Percentiles rank a stretch among this genome's conserved stretches.
These are phyloP conservation scores for Champsocephalus gunnari DNA, from an alignment of 2,797 vertebrate genomes.

Conservation along the genomic window DNA sequence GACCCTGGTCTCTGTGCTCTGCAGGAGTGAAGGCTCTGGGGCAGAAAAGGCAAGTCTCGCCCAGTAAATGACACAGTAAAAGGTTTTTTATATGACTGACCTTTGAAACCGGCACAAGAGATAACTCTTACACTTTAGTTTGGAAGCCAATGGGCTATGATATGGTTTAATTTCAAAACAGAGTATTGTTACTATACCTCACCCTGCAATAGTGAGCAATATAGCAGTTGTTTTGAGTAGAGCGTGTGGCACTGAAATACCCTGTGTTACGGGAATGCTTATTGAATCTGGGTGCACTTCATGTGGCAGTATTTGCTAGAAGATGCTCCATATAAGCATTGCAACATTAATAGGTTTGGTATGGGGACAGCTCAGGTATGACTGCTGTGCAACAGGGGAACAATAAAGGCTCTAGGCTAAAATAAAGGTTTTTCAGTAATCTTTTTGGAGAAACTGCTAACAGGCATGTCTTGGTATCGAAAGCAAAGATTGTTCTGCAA, in stretches of 20 bases:
- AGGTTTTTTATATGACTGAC: slow-evolving; percentile 24
- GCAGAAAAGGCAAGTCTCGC: slow-evolving; percentile 18
- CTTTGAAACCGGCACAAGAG: slow-evolving; percentile 28
- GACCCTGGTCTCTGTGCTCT: slow-evolving; percentile 25
- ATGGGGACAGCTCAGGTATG: background rate
- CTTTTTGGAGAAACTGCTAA: background rate
- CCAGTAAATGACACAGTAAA: slow-evolving; percentile 33
- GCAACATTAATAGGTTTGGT: background rate
- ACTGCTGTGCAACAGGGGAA: background rate
- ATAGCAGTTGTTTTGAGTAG: slow-evolving; percentile 5
- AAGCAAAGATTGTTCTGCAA: background rate
- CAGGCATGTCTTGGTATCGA: background rate
- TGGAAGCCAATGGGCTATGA: slow-evolving; percentile 1
- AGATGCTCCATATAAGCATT: background rate
- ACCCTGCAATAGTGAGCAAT: slow-evolving; percentile 19
- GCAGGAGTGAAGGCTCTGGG: slow-evolving; percentile 18
- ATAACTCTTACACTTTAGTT: slow-evolving; percentile 7
- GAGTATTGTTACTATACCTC: slow-evolving; percentile 18
- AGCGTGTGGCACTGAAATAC: background rate
- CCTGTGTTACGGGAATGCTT: slow-evolving; percentile 15
- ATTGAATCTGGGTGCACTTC: background rate
- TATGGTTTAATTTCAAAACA: slow-evolving; percentile 22
- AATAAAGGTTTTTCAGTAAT: background rate
- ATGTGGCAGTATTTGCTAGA: slow-evolving; percentile 6
- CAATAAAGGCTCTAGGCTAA: background rate